These are phyloP conservation scores for Ariopsis seemanni DNA, from an alignment of 2,113 vertebrate species.

Conservation along the genomic window DNA sequence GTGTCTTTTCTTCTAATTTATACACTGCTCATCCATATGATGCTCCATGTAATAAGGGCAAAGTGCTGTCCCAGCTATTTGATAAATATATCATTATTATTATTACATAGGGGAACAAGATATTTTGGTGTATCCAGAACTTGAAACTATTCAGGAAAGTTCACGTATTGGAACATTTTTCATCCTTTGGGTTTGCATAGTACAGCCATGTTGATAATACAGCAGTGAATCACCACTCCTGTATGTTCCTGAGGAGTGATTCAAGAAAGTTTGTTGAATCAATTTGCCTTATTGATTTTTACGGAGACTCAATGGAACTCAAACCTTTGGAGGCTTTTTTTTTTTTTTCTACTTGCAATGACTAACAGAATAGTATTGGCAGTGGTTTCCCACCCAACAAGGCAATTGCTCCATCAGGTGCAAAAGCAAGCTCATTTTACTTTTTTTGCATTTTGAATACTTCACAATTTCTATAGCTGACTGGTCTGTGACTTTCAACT, in stretches of 20 bases:
- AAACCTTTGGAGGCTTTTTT: neutral
- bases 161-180: neutral
- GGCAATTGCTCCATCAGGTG: neutral
- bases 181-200: neutral
- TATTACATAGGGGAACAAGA: neutral
- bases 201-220: neutral
- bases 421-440: neutral
- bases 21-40: too few relatives aligned
- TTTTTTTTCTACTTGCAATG: neutral
- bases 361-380: neutral
- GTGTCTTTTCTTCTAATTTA: too few relatives aligned
- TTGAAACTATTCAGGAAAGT: neutral
- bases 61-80: neutral
- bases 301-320: neutral
- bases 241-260: slow-evolving; percentile 2
- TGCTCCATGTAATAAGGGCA: neutral
- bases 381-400: neutral
- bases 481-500: neutral
- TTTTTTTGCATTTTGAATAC: neutral
- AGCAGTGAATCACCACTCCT: slow-evolving; percentile 5
- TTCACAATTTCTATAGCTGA: neutral
- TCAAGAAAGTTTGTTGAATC: slow-evolving; percentile 16
- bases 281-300: slow-evolving; percentile 19
- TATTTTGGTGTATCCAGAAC: neutral
- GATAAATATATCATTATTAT: neutral